A percentile compares a stretch with the other conserved stretches of the same genome.
Evolutionary conservation across 2,888 invertebrate species (phyloP).

Genomic region (Lingula anatina): DNA sequence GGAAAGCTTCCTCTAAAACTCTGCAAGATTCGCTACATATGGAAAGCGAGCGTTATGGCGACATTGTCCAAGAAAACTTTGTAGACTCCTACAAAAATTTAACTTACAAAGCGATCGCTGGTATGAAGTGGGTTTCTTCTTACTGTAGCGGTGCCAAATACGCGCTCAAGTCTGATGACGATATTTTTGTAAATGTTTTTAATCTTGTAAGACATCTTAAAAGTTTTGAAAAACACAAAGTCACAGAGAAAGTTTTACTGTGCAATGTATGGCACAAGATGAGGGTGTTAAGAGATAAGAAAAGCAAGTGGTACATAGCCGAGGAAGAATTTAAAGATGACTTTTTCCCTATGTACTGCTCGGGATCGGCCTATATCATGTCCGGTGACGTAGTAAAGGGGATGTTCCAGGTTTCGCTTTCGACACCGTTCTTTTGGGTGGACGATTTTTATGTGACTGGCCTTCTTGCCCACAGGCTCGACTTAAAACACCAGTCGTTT

Average conservation of each 20-base stretch:
- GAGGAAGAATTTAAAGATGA: conserved; percentile 47
- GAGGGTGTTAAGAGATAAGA: conserved; percentile 48
- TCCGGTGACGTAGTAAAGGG: conserved; percentile 62
- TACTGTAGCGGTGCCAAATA: background rate
- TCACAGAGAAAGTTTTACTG: no score
- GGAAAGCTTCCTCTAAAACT: background rate
- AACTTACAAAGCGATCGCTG: background rate
- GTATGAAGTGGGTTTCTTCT: background rate
- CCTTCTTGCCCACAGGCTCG: conserved; percentile 56
- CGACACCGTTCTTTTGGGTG: conserved; percentile 79
- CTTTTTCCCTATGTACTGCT: conserved; percentile 53
- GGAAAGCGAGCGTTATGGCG: background rate
- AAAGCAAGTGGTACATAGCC: conserved; percentile 53
- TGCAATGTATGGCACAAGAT: conserved; percentile 50
- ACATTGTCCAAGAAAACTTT: background rate
- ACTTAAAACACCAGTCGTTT: conserved; percentile 28
- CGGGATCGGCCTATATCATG: conserved; percentile 56
- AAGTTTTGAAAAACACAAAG: no score
- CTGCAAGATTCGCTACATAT: background rate
- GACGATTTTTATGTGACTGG: conserved; percentile 86
- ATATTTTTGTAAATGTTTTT: background rate
- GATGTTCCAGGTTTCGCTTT: conserved; percentile 61
- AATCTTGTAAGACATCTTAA: no score
- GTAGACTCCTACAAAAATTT: background rate
- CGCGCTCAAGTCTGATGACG: background rate